Conservation (phyloP, 1,140 invertebrate species). For the Pseudomyrmex dendroicus region DNA sequence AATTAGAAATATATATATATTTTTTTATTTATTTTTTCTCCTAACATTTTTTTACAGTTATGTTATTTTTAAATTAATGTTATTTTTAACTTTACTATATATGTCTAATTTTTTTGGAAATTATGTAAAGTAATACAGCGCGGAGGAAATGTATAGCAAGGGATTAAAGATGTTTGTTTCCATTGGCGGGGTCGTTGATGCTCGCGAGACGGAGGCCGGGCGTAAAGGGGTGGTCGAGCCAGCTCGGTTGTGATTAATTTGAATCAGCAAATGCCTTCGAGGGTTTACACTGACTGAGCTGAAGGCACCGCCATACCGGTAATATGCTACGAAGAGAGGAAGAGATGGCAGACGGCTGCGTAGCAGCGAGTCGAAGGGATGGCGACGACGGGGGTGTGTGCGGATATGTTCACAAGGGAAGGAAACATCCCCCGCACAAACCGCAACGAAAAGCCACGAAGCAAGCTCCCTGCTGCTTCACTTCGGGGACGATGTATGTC, state of each 20-base stretch:
- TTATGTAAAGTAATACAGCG: background rate
- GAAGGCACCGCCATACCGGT: conserved; percentile 74
- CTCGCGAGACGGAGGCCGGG: conserved; percentile 19
- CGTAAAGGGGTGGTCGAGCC: conserved; percentile 63
- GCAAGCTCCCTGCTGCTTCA: conserved; percentile 69
- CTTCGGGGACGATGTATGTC: conserved; percentile 62
- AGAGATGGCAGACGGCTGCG: conserved; percentile 51
- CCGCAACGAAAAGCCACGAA: conserved; percentile 79
- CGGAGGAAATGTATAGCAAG: background rate
- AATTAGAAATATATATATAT: background rate
- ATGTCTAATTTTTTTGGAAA: background rate
- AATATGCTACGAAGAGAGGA: conserved; percentile 72
- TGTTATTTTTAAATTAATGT: conserved; percentile 6
- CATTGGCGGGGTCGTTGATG: conserved; percentile 51
- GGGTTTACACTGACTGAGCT: conserved; percentile 79
- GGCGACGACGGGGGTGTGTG: conserved; percentile 51
- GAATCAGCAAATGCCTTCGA: conserved; percentile 83
- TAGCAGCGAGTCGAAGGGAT: conserved; percentile 26
- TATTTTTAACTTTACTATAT: background rate
- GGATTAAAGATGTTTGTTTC: conserved; percentile 65
- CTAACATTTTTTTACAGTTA: too few relatives aligned
- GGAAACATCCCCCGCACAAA: conserved; percentile 80
- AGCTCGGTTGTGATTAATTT: conserved; percentile 84
- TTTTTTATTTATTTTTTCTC: background rate
- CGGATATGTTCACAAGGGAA: conserved; percentile 78